A percentile compares a stretch with the other conserved stretches of the same genome.
These are phyloP conservation scores for Patella caerulea DNA, from an alignment of 2,888 invertebrate species.

Conservation along the genomic window DNA sequence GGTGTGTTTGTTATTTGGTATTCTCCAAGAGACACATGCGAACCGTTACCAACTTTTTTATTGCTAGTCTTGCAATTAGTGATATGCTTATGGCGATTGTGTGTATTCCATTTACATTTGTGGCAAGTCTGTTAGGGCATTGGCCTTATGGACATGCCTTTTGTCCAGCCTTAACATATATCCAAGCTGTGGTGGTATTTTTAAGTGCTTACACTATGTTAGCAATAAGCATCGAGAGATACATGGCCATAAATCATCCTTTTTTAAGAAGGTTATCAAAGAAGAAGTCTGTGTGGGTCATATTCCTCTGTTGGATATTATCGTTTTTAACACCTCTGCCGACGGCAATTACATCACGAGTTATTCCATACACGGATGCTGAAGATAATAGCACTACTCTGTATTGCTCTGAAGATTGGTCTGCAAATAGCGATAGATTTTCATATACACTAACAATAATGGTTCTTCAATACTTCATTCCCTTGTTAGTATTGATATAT, in stretches of 20 bases:
- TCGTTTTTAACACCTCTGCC: constrained; percentile 86
- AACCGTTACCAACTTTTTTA: constrained; percentile 86
- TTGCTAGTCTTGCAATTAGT: constrained; percentile 69
- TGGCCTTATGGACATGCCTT: constrained; percentile 91
- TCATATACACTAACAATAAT: constrained; percentile 83
- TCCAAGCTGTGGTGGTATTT: constrained; percentile 75
- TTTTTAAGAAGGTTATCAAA: constrained; percentile 85
- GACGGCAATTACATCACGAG: constrained; percentile 80
- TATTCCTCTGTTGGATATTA: constrained; percentile 81
- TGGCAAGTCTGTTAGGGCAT: constrained; percentile 83
- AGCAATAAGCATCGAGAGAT: constrained; percentile 92
- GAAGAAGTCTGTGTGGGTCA: constrained; percentile 79
- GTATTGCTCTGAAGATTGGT: constrained; percentile 39
- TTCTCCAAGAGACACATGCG: constrained; percentile 85
- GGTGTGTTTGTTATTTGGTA: constrained; percentile 38
- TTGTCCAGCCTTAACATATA: constrained; percentile 87
- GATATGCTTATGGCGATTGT: constrained; percentile 71
- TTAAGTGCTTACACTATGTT: constrained; percentile 91
- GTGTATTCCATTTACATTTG: constrained; percentile 75
- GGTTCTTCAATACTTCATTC: constrained; percentile 86
- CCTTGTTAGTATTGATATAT: constrained; percentile 83
- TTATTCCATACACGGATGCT: constrained; percentile 28
- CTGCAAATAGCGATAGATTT: constrained; percentile 32
- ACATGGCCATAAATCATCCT: constrained; percentile 91
- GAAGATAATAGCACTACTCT: constrained; percentile 28